phyloP scores from a whole-genome alignment of 2,888 invertebrate genomes.

The Leptopilina syphax region DNA sequence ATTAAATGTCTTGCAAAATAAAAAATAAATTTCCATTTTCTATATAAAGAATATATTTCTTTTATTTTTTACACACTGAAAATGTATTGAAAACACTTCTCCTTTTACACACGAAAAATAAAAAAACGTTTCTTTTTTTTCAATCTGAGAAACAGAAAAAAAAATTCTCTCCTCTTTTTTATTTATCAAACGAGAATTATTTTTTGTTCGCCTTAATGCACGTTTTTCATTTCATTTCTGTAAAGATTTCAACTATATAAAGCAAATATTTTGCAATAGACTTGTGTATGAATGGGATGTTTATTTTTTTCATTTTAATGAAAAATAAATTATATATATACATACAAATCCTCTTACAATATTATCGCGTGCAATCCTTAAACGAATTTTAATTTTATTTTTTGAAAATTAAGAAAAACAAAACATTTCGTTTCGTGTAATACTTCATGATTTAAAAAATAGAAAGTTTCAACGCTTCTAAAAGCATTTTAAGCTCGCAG shows the following conservation, averaged over 20 bases:
- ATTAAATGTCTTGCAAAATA: too few species aligned
- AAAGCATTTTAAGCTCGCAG: conserved; percentile 17
- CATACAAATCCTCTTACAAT: background rate
- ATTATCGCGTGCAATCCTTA: background rate
- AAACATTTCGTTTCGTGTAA: background rate
- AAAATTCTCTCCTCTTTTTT: background rate
- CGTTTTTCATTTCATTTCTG: background rate
- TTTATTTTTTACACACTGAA: too few species aligned
- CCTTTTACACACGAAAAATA: too few species aligned
- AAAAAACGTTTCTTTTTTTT: too few species aligned
- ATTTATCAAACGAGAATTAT: background rate
- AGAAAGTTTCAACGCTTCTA: conserved; percentile 8
- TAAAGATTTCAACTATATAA: background rate
- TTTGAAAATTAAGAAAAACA: background rate
- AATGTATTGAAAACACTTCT: too few species aligned
- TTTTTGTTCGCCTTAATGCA: background rate
- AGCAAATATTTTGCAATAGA: background rate
- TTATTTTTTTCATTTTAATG: background rate
- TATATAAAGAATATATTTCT: too few species aligned
- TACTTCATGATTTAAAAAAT: conserved; percentile 5
- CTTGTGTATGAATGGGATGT: too few species aligned
- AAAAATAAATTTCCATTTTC: too few species aligned
- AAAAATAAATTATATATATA: background rate
- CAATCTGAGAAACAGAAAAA: background rate
- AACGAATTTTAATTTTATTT: background rate